Evolutionary conservation across 2,113 vertebrate genomes (phyloP).

Genomic region (Rutilus rutilus): DNA sequence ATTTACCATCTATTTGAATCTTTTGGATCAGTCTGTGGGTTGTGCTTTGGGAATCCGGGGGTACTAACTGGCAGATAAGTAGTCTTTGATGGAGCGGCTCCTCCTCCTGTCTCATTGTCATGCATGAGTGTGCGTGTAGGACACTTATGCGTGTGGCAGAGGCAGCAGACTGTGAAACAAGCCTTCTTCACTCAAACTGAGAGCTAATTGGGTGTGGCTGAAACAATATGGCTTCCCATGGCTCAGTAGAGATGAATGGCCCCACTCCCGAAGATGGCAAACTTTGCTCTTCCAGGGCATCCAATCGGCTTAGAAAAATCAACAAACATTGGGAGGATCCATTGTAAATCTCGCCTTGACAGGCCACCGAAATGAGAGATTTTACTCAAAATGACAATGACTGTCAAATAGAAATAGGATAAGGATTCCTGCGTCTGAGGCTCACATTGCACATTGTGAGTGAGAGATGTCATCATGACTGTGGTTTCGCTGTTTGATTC

Average conservation of each 20-base stretch:
- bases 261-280: constrained; percentile 15
- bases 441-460: constrained; percentile 26
- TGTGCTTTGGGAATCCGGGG: constrained; percentile 34
- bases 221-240: constrained; percentile 57
- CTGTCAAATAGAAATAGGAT: constrained; percentile 41
- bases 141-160: constrained; percentile 29
- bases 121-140: constrained; percentile 39
- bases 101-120: constrained; percentile 51
- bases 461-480: constrained; percentile 46
- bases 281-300: constrained; percentile 43
- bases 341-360: constrained; percentile 21
- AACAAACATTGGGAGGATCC: background rate
- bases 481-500: background rate
- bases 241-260: constrained; percentile 48
- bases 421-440: constrained; percentile 19
- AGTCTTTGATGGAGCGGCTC: constrained; percentile 44
- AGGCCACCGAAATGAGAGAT: constrained; percentile 35
- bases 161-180: constrained; percentile 59
- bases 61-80: constrained; percentile 45
- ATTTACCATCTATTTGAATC: constrained; percentile 32
- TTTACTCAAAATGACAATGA: constrained; percentile 37
- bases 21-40: constrained; percentile 17
- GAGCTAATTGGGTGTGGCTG: constrained; percentile 61
- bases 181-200: constrained; percentile 56
- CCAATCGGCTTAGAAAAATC: constrained; percentile 25